A percentile compares a stretch with the other conserved stretches of the same genome.
phyloP scores from a whole-genome alignment of 2,113 vertebrate genomes.

The Ptyas mucosa region DNA sequence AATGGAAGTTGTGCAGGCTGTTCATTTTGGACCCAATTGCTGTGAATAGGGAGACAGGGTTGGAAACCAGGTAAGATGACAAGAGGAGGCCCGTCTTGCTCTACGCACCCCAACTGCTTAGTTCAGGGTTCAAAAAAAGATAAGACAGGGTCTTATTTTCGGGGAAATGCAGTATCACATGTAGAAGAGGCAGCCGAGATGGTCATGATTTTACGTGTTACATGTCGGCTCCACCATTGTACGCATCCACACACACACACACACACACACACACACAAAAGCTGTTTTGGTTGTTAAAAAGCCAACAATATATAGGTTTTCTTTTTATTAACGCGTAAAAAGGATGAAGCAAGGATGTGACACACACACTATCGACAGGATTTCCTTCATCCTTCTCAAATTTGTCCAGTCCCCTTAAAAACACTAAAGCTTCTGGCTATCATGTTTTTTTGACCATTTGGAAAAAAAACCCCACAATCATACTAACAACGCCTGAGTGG shows the following conservation, averaged over 20 bases:
- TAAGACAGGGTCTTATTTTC: no score
- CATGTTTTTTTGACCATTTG: not conserved
- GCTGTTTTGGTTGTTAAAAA: not conserved
- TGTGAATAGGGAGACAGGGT: no score
- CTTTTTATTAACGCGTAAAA: not conserved
- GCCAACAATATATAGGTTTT: not conserved
- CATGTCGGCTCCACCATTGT: not conserved
- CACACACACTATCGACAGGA: not conserved
- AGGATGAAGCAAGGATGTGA: not conserved
- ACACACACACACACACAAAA: not conserved
- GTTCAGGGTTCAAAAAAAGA: no score
- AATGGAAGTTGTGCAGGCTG: no score
- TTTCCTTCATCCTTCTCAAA: not conserved
- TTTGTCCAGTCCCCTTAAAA: not conserved
- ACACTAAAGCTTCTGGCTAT: not conserved
- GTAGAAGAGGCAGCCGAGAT: not conserved
- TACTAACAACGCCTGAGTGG: no score
- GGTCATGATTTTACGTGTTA: not conserved
- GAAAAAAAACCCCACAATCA: not conserved
- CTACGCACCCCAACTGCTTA: no score
- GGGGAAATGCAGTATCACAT: no score
- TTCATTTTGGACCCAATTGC: no score
- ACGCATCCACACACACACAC: not conserved
- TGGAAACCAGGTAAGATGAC: no score
- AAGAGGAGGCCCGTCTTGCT: no score